phyloP scores from a whole-genome alignment of 2,797 vertebrate genomes.

The Microctenopoma stevenorrisi region DNA sequence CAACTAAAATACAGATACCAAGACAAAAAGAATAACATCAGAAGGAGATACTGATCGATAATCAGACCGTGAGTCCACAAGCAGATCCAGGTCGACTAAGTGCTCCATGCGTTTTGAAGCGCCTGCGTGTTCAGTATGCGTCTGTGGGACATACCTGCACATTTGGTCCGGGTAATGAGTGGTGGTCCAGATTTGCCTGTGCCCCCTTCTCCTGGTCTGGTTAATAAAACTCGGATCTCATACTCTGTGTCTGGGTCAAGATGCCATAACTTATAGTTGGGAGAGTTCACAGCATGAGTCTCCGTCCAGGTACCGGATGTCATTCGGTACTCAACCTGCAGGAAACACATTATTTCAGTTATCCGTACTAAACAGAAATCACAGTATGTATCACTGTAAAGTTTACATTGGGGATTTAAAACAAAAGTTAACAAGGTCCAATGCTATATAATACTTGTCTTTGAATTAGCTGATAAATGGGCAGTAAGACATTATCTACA shows the following conservation, averaged over 20 bases:
- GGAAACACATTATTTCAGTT: not conserved
- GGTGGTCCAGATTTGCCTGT: constrained; percentile 94
- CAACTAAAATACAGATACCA: constrained; percentile 53
- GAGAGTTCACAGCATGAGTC: constrained; percentile 96
- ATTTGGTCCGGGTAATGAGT: constrained; percentile 96
- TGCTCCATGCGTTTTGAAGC: not conserved
- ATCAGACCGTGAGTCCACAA: constrained; percentile 24
- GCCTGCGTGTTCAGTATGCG: not conserved
- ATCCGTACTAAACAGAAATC: not conserved
- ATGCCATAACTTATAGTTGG: constrained; percentile 98
- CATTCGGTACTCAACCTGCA: constrained; percentile 94
- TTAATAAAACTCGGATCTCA: constrained; percentile 94
- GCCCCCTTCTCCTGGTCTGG: constrained; percentile 94
- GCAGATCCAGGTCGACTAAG: not conserved
- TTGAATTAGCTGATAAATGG: no score
- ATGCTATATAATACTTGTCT: no score
- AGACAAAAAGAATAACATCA: constrained; percentile 38
- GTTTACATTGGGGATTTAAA: not conserved
- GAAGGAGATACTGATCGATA: constrained; percentile 48
- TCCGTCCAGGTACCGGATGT: constrained; percentile 96
- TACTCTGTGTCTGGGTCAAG: constrained; percentile 98
- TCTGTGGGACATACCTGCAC: constrained; percentile 87
- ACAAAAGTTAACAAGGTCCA: not conserved
- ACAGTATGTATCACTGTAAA: not conserved
- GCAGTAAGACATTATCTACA: no score